Evolutionary conservation across 2,113 vertebrate genomes (phyloP), one percentile per base, ranked within the genome.

Genomic region (Rhabdornis inornatus): DNA sequence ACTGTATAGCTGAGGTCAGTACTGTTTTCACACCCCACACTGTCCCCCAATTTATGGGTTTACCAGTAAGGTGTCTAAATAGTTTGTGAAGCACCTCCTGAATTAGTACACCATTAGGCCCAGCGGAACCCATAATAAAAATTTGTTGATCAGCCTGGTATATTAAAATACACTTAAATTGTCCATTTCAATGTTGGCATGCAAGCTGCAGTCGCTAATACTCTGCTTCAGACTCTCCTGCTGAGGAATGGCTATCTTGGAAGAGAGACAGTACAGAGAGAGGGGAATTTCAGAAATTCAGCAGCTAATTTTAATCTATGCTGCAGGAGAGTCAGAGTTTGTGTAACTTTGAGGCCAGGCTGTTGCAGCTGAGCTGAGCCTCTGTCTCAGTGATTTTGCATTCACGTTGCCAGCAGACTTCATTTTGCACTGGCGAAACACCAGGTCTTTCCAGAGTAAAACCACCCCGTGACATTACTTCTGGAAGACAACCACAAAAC

Each of bases 401-500:
- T 83, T 92, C 21, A 0, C 12, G 28, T 65, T 97, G 93, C 94
- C 92, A 94, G 60, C 75, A 83, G 87, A 88, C 82, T 92, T 95
- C 42, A 92, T 96, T 94, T 81, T 92, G 49, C 79, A 56, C 87
- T 96, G 93, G 93, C 70, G 63, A 86, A 94, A 69, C 84, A 94
- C 57, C 90, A 90, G 94, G 49, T 88, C 83, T 83, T 75, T 71
- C 85, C 2, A 3, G 69, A 92, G 71, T 74, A 94, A 94, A 96
- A 94, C 60, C 88, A 96, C 76, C 85, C 85, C 15, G 17, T 95
- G 90, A 96, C 79, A 93, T 75, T 96, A 85, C 92, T 96, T 96
- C 96, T 96, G 95, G 96, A 96, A 97, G 95, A 92, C 93, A 90
- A 97, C 93, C 92, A 92, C 93, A 95, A 94, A 96, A 86, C 90